Base-by-base conservation (phyloP, 2,113 vertebrate species). In the Myrmophylax atrothorax region DNA sequence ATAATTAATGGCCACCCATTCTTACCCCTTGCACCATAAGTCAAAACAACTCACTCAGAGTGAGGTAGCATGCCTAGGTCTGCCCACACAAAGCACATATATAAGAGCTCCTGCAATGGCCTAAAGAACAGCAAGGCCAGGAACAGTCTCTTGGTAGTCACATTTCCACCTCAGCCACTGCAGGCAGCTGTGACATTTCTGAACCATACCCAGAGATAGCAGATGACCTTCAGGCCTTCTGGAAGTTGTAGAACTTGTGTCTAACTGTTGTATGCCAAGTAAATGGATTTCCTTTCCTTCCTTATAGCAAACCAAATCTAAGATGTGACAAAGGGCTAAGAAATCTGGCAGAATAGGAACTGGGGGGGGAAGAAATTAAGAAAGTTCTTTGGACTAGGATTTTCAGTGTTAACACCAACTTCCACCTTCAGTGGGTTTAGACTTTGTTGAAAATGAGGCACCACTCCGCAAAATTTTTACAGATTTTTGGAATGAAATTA, bases 51-150 rank as follows among this genome's bases (percentile, higher is more conserved):
- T 35, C 82, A 18, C 35, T 64, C 7, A 5, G 23, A 40, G 22
- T 12, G 20, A 64, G 44, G 26, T 0, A 63, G 33, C 24, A 3
- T 8, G 8, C n/a, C 3, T 0, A 29, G 17, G 5, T 44, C 31
- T 46, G 49, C 26, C 69, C 60, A 59, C 42, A 63, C 26, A 11
- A 31, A 62, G 26, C 6, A 22, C 33, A 13, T 17, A 40, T 4
- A 8, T 33, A 44, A 2, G 25, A 53, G 50, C 19, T 84, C 33
- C 74, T 66, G 83, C 19, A 76, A 56, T 18, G 53, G 16, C 28
- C 38, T 1, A 35, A 28, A 40, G 53, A 52, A 6, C 33, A 47
- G 35, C 9, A 12, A 24, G 29, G 19, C 25, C 1, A 0, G 22
- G 44, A 67, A 1, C n/a, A 9, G 38, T 46, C 19, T 25, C 25